Conservation (phyloP, 1,140 invertebrate genomes). For the Oreohelix idahoensis region DNA sequence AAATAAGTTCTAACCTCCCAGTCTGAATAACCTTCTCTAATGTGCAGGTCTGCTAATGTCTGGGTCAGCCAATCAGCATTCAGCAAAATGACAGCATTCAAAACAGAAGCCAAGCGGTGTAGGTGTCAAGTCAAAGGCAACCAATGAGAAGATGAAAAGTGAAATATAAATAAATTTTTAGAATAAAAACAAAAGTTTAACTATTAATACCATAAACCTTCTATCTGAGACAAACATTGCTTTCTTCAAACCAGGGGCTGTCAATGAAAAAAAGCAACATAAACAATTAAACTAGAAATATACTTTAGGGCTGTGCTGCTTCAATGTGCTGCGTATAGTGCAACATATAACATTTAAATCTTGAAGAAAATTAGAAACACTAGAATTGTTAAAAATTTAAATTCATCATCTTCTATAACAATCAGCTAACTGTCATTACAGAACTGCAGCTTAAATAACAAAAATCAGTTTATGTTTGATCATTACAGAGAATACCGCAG, state of each 20-base stretch:
- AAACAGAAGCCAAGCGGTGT: not conserved
- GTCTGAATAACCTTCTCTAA: slow-evolving; percentile 10
- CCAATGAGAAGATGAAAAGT: not conserved
- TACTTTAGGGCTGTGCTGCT: not conserved
- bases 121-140: not conserved
- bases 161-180: not conserved
- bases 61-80: slow-evolving; percentile 24
- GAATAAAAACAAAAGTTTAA: not conserved
- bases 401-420: too few relatives aligned
- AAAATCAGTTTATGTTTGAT: too few relatives aligned
- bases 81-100: not conserved
- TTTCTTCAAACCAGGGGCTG: not conserved
- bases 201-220: not conserved
- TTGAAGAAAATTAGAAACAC: too few relatives aligned
- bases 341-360: not conserved
- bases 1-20: slow-evolving; percentile 40
- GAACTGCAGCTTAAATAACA: too few relatives aligned
- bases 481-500: too few relatives aligned
- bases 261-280: not conserved
- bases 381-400: too few relatives aligned
- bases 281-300: not conserved
- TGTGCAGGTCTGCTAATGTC: slow-evolving; percentile 29
- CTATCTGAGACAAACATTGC: not conserved
- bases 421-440: too few relatives aligned
- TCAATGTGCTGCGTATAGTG: not conserved